Conservation (phyloP, 2,888 invertebrate genomes). For the Conchocele bisecta region DNA sequence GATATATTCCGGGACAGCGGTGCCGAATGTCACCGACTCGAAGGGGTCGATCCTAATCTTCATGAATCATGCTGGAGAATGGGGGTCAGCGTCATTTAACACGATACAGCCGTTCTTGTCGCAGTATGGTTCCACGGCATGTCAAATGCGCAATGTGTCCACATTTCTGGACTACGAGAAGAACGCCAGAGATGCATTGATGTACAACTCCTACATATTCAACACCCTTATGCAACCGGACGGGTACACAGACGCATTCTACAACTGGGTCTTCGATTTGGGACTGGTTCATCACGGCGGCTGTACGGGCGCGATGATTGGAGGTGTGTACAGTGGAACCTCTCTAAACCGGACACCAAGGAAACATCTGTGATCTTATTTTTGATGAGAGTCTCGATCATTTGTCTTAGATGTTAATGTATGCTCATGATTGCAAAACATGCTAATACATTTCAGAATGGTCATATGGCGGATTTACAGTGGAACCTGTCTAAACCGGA, state of each 20-base stretch:
- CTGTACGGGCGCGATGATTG: conserved; percentile 46
- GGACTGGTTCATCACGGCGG: conserved; percentile 14
- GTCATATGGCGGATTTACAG: too few species aligned
- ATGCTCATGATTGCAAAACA: too few species aligned
- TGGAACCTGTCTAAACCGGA: too few species aligned
- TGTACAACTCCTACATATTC: conserved; percentile 29
- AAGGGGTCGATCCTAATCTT: conserved; percentile 14
- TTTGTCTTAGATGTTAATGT: too few species aligned
- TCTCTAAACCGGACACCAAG: too few species aligned
- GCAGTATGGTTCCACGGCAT: conserved; percentile 11
- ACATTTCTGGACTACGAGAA: conserved; percentile 53
- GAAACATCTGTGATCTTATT: too few species aligned
- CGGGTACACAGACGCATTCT: conserved; percentile 40
- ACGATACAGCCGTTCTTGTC: conserved; percentile 28
- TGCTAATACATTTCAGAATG: too few species aligned
- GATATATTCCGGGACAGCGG: conserved; percentile 5
- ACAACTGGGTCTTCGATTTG: conserved; percentile 25
- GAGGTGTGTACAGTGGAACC: conserved; percentile 31
- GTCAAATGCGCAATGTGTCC: conserved; percentile 27
- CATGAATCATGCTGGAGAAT: conserved; percentile 45
- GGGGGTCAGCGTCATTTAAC: conserved; percentile 39
- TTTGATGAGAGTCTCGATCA: too few species aligned
- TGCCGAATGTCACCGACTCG: neutral
- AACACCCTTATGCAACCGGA: conserved; percentile 44
- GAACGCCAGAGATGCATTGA: conserved; percentile 19